Evolutionary conservation across 2,797 vertebrate genomes (phyloP).

Genomic region (Rhinoraja longicauda): DNA sequence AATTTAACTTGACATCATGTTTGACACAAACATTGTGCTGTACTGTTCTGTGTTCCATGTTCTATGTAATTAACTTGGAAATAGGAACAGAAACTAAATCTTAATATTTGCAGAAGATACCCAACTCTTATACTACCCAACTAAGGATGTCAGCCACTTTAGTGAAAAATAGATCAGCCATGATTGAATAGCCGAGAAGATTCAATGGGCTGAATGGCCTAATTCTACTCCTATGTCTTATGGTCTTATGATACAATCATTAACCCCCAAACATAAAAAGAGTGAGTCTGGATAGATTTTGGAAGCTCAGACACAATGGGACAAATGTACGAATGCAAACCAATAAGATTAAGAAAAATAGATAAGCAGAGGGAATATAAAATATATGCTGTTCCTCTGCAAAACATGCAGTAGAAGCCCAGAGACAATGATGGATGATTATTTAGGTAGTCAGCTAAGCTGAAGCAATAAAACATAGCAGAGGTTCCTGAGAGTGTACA

Average conservation of each 20-base stretch:
- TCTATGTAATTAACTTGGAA: not conserved
- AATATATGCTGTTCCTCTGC: not conserved
- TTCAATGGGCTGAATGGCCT: too few relatives aligned
- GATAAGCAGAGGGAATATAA: not conserved
- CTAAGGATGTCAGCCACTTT: not conserved
- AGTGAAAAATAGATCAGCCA: too few relatives aligned
- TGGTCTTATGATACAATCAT: too few relatives aligned
- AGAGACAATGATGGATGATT: not conserved
- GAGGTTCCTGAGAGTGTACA: not conserved
- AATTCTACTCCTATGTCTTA: too few relatives aligned
- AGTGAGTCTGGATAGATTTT: not conserved
- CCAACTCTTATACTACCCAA: not conserved
- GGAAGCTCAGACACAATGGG: not conserved
- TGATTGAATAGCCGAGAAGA: too few relatives aligned
- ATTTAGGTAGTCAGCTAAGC: not conserved
- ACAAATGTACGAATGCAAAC: not conserved
- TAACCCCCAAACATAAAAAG: not conserved
- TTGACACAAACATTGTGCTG: too few relatives aligned
- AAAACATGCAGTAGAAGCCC: not conserved
- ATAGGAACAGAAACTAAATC: not conserved
- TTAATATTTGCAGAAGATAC: not conserved
- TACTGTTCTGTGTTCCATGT: too few relatives aligned
- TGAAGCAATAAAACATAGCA: not conserved
- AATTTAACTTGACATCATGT: too few relatives aligned
- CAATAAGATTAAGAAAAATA: not conserved